phyloP scores from a whole-genome alignment of 2,888 invertebrate genomes.

The Exephanes ischioxanthus region DNA sequence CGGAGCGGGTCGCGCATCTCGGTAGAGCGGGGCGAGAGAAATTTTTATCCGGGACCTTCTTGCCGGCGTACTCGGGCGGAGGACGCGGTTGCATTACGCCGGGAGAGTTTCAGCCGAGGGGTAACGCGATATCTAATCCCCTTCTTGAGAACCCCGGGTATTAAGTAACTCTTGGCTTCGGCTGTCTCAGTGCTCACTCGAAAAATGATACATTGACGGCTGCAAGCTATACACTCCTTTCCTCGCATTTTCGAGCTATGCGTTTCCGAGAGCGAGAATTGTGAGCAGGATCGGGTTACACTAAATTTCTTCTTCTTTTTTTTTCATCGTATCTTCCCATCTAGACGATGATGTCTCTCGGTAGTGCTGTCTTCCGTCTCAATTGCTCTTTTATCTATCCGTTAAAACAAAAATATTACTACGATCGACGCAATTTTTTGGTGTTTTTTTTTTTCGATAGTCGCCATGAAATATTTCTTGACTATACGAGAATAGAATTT shows the following conservation, averaged over 20 bases:
- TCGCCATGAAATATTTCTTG: no score
- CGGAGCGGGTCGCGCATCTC: conserved; percentile 39
- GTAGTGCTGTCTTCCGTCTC: neutral
- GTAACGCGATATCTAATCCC: conserved; percentile 82
- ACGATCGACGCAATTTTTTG: no score
- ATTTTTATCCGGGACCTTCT: conserved; percentile 3
- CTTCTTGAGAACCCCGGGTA: conserved; percentile 73
- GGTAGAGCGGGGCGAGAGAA: conserved; percentile 30
- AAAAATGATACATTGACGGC: conserved; percentile 70
- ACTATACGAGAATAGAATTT: no score
- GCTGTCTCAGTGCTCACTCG: conserved; percentile 58
- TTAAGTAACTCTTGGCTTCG: conserved; percentile 80
- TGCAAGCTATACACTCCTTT: conserved; percentile 14
- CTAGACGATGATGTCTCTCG: neutral
- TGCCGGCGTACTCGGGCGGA: conserved; percentile 28
- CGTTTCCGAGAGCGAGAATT: neutral
- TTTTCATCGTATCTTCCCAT: neutral
- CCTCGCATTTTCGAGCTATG: neutral
- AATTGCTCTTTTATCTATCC: neutral
- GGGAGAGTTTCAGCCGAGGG: conserved; percentile 28
- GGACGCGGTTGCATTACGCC: conserved; percentile 75
- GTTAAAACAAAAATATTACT: no score
- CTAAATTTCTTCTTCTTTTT: neutral
- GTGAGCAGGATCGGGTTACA: neutral
- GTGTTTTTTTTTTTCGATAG: no score